phyloP scores from a whole-genome alignment of 2,888 invertebrate species.

The Unio pictorum region DNA sequence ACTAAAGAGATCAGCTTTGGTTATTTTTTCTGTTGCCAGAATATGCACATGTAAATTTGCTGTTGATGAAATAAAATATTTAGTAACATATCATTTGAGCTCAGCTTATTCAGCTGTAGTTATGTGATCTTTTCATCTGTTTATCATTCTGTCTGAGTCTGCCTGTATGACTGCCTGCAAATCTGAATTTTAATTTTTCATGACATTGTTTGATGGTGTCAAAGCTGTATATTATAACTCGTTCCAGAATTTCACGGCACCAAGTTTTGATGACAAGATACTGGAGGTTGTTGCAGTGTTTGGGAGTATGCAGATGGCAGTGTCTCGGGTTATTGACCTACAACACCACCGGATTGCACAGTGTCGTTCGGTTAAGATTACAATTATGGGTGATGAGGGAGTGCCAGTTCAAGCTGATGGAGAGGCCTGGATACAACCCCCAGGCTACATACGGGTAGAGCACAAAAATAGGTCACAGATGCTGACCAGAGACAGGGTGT shows the following conservation, averaged over 20 bases:
- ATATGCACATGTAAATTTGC: not conserved
- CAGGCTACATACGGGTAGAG: slow-evolving; percentile 94
- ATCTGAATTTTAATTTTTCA: no score
- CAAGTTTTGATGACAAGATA: slow-evolving; percentile 95
- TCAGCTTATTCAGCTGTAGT: no score
- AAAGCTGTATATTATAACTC: not conserved
- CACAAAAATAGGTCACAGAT: slow-evolving; percentile 98
- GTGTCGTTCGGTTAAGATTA: slow-evolving; percentile 95
- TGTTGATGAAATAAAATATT: not conserved
- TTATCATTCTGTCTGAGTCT: no score
- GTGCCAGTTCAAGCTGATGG: slow-evolving; percentile 98
- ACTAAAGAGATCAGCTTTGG: not conserved
- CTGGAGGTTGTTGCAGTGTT: slow-evolving; percentile 98
- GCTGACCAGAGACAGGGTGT: slow-evolving; percentile 89
- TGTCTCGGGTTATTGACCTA: slow-evolving; percentile 92
- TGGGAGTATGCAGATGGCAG: slow-evolving; percentile 98
- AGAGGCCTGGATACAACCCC: slow-evolving; percentile 98
- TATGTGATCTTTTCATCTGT: not conserved
- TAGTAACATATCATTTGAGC: no score
- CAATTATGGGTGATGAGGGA: slow-evolving; percentile 88
- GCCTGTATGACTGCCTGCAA: no score
- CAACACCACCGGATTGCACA: slow-evolving; percentile 97
- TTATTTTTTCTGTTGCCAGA: not conserved
- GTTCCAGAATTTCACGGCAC: slow-evolving; percentile 83
- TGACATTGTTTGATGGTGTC: no score